Evolutionary conservation across 2,888 invertebrate genomes (phyloP).

Genomic region (Panopea generosa): DNA sequence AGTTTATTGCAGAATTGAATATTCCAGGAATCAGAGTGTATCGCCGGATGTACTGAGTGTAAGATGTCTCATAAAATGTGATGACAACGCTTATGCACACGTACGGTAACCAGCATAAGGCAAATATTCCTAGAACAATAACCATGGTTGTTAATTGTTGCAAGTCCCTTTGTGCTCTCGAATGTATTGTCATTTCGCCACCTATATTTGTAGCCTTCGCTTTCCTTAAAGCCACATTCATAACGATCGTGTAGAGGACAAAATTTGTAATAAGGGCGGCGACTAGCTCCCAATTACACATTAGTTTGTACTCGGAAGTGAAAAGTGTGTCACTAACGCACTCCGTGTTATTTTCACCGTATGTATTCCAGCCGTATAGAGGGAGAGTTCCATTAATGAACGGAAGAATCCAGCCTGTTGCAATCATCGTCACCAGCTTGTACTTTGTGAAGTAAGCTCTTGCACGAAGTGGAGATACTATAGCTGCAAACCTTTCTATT

Average conservation of each 20-base stretch:
- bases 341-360: slow-evolving; percentile 11
- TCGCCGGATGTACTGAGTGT: slow-evolving; percentile 23
- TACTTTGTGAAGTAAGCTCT: slow-evolving; percentile 1
- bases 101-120: slow-evolving; percentile 49
- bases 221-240: slow-evolving; percentile 25
- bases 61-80: slow-evolving; percentile 29
- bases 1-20: slow-evolving; percentile 42
- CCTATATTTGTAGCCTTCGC: not conserved
- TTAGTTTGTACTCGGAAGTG: slow-evolving; percentile 31
- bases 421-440: slow-evolving; percentile 9
- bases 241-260: slow-evolving; percentile 34
- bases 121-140: slow-evolving; percentile 43
- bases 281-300: slow-evolving; percentile 27
- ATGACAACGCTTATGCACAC: slow-evolving; percentile 15
- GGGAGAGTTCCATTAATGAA: slow-evolving; percentile 20
- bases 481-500: slow-evolving; percentile 34
- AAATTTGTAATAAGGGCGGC: slow-evolving; percentile 25
- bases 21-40: slow-evolving; percentile 42
- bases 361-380: slow-evolving; percentile 31
- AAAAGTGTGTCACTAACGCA: slow-evolving; percentile 21
- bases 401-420: slow-evolving; percentile 29
- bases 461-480: slow-evolving; percentile 27
- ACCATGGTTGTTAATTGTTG: slow-evolving; percentile 45
- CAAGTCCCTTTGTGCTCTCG: slow-evolving; percentile 24
- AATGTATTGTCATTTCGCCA: slow-evolving; percentile 2